Conservation (phyloP, 2,797 vertebrate species). For the Garrulus glandarius region DNA sequence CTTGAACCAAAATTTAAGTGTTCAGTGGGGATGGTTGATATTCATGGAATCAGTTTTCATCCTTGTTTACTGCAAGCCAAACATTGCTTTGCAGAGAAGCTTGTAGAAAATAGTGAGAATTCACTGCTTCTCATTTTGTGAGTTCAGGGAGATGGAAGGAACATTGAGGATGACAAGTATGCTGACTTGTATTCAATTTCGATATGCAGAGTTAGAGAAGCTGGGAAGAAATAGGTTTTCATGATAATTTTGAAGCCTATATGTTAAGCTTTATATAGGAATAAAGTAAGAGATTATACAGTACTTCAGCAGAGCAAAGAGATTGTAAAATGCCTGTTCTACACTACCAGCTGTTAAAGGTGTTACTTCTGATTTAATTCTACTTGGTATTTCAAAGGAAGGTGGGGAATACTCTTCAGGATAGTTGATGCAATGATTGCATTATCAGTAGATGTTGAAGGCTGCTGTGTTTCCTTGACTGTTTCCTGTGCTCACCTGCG, state of each 20-base stretch:
- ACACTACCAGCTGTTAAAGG: background rate
- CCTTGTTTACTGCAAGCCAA: background rate
- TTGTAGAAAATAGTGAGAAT: background rate
- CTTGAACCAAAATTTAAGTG: background rate
- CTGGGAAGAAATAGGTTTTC: background rate
- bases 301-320: background rate
- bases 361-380: background rate
- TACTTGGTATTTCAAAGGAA: background rate
- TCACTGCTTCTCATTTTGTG: background rate
- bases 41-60: background rate
- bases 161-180: background rate
- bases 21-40: background rate
- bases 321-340: background rate
- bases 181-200: background rate
- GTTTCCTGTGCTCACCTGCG: fast-evolving
- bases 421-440: background rate
- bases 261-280: background rate
- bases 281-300: background rate
- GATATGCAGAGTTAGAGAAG: background rate
- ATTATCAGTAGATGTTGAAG: background rate
- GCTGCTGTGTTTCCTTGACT: background rate
- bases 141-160: background rate
- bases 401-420: background rate
- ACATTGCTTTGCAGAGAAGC: background rate
- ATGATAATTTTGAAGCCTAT: background rate